These are phyloP conservation scores for Paramormyrops kingsleyae DNA, from an alignment of 2,113 vertebrate genomes.

Conservation along the genomic window DNA sequence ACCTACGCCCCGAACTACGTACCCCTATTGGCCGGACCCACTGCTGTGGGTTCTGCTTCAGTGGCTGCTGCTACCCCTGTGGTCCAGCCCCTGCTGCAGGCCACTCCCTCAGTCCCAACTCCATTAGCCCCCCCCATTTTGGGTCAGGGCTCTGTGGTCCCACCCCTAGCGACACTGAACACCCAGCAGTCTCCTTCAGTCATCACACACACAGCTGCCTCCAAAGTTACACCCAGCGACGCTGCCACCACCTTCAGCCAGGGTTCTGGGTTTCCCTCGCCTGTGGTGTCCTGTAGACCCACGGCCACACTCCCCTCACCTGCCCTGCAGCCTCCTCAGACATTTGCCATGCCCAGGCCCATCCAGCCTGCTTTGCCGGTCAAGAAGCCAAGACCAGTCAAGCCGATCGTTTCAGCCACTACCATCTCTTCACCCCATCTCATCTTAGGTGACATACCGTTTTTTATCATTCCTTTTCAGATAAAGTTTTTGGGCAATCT, in stretches of 20 bases:
- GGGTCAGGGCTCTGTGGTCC: conserved; percentile 30
- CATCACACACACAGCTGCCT: conserved; percentile 75
- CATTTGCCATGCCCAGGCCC: conserved; percentile 71
- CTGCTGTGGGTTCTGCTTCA: neutral
- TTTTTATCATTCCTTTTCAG: conserved; percentile 7
- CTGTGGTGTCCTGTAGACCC: conserved; percentile 50
- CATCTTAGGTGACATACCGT: conserved; percentile 50
- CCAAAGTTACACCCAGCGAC: conserved; percentile 63
- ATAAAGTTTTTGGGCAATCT: too few relatives aligned
- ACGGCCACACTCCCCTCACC: conserved; percentile 45
- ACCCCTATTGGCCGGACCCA: conserved; percentile 47
- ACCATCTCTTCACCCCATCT: conserved; percentile 58
- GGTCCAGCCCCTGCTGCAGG: conserved; percentile 19
- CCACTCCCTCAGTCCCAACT: conserved; percentile 33
- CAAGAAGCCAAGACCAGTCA: conserved; percentile 67
- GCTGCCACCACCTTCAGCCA: conserved; percentile 75
- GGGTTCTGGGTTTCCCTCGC: conserved; percentile 58
- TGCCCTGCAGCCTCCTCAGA: conserved; percentile 52
- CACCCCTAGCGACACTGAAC: conserved; percentile 34
- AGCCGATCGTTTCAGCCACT: conserved; percentile 72
- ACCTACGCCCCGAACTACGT: conserved; percentile 49
- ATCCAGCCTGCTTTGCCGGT: conserved; percentile 55
- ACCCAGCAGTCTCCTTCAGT: conserved; percentile 52
- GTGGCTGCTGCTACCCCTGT: neutral
- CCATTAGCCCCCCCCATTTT: conserved; percentile 41